Percentiles rank a stretch among this genome's conserved stretches.
Conservation (phyloP, 2,888 invertebrate species). For the Andrena dorsata region DNA sequence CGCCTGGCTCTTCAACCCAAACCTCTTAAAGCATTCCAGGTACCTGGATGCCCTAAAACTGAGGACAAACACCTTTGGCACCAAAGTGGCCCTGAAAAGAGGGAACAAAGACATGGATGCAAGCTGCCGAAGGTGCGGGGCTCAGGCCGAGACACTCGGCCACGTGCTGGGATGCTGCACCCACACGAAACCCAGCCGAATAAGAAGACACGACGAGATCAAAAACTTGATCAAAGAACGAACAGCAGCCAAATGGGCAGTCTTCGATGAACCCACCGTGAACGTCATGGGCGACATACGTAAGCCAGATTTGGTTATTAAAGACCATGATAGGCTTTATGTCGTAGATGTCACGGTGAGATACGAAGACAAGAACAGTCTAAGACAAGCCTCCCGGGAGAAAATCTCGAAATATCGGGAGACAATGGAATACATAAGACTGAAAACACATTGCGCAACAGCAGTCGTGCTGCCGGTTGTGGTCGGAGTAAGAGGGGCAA, state of each 20-base stretch:
- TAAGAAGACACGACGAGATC: slow-evolving; percentile 31
- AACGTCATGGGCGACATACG: not conserved
- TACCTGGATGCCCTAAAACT: not conserved
- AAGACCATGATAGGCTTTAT: slow-evolving; percentile 11
- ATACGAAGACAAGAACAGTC: slow-evolving; percentile 12
- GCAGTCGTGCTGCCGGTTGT: no score
- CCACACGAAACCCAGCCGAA: not conserved
- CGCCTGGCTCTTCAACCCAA: not conserved
- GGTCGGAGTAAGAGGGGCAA: no score
- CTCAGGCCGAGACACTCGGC: not conserved
- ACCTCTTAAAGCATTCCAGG: not conserved
- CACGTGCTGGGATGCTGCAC: slow-evolving; percentile 7
- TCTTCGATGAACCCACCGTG: not conserved
- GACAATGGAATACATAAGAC: no score
- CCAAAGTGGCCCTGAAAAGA: not conserved
- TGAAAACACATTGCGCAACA: no score
- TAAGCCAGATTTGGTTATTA: slow-evolving; percentile 19
- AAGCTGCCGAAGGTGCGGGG: not conserved
- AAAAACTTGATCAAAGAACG: not conserved
- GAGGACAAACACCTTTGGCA: slow-evolving; percentile 7
- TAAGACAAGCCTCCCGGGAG: slow-evolving; percentile 25
- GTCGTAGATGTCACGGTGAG: slow-evolving; percentile 54
- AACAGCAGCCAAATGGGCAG: not conserved
- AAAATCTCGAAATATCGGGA: not conserved
- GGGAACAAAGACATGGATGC: not conserved